Conservation (phyloP, 2,888 invertebrate genomes). For the Drosophila percnosoma region DNA sequence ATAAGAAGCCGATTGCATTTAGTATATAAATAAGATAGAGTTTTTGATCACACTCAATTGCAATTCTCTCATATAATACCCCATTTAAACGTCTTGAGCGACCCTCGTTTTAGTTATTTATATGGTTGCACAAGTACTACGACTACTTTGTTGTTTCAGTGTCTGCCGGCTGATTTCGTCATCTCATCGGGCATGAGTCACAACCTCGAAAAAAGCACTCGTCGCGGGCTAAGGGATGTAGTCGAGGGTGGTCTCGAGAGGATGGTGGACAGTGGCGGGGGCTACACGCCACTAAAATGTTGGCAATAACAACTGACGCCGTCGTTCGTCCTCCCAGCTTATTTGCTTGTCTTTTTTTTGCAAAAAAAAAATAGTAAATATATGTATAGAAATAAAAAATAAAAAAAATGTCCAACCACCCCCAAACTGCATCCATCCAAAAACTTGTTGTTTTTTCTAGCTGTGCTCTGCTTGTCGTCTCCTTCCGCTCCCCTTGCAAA, state of each 20-base stretch:
- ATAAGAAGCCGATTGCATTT: too few relatives aligned
- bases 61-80: neutral
- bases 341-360: slow-evolving; percentile 33
- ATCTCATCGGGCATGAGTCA: slow-evolving; percentile 65
- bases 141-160: slow-evolving; percentile 36
- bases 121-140: slow-evolving; percentile 29
- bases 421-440: slow-evolving; percentile 39
- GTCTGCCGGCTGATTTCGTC: slow-evolving; percentile 67
- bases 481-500: slow-evolving; percentile 43
- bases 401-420: slow-evolving; percentile 45
- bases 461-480: neutral
- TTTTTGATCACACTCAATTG: too few relatives aligned
- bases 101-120: slow-evolving; percentile 44
- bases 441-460: slow-evolving; percentile 52
- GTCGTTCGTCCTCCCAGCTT: slow-evolving; percentile 46
- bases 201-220: slow-evolving; percentile 24
- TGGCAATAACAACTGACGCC: slow-evolving; percentile 73
- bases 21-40: too few relatives aligned
- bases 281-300: slow-evolving; percentile 51
- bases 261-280: neutral
- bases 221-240: neutral
- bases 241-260: neutral
- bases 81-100: neutral
- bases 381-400: neutral
- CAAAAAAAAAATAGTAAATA: slow-evolving; percentile 5